These are phyloP conservation scores for Peromyscus eremicus DNA, from an alignment of 2,797 vertebrate species.

Conservation along the genomic window DNA sequence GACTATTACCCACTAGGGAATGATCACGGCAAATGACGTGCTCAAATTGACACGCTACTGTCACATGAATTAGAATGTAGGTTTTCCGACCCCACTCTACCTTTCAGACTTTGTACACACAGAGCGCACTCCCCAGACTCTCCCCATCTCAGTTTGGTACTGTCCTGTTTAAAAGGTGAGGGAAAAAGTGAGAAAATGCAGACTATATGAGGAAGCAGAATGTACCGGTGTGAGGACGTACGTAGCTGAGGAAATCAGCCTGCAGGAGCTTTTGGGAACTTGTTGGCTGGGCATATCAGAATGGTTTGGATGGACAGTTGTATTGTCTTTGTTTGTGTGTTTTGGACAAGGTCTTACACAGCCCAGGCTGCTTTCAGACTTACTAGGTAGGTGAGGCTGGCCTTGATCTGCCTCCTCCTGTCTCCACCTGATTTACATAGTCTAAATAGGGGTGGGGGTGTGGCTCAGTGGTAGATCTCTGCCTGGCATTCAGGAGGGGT, in stretches of 20 bases:
- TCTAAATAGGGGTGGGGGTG: background rate
- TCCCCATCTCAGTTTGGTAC: background rate
- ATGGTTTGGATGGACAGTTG: background rate
- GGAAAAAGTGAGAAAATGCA: conserved; percentile 22
- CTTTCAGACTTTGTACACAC: background rate
- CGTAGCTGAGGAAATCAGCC: background rate
- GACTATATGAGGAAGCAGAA: background rate
- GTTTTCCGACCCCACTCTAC: background rate
- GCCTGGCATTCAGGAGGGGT: background rate
- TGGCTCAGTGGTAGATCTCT: background rate
- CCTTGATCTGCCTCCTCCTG: background rate
- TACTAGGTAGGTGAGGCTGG: background rate
- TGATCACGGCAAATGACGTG: background rate
- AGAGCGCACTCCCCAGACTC: background rate
- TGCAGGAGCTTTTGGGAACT: background rate
- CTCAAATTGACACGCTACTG: background rate
- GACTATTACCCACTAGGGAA: conserved; percentile 39
- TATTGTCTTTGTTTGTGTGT: background rate
- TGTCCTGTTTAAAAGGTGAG: background rate
- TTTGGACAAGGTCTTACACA: background rate
- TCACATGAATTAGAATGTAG: conserved; percentile 39
- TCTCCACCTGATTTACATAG: background rate
- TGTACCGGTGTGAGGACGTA: background rate
- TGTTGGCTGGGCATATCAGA: background rate
- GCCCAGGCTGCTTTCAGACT: background rate